A percentile compares a stretch with the other conserved stretches of the same genome.
Conservation (phyloP, 2,113 vertebrate species). For the Thalassarche chlororhynchos region DNA sequence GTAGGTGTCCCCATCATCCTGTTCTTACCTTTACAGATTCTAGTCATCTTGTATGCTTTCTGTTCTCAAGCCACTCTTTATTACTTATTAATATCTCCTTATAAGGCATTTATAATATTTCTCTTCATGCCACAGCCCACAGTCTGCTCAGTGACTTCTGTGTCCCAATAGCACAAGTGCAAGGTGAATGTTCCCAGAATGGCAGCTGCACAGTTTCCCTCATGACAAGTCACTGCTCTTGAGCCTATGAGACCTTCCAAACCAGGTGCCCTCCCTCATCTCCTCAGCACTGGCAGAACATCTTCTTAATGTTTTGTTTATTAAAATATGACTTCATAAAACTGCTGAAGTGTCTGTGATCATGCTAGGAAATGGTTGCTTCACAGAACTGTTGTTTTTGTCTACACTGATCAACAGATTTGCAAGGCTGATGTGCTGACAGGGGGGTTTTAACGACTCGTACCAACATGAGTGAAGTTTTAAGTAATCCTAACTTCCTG, state of each 20-base stretch:
- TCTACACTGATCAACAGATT: neutral
- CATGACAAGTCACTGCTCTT: neutral
- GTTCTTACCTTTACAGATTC: neutral
- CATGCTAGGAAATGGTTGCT: neutral
- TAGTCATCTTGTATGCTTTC: neutral
- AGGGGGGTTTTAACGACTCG: neutral
- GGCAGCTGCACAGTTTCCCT: neutral
- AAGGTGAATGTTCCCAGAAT: neutral
- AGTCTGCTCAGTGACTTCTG: neutral
- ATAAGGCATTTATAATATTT: neutral
- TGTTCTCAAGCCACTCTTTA: neutral
- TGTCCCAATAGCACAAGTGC: neutral
- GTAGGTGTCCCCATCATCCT: fast-evolving
- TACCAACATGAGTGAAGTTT: neutral
- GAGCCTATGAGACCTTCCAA: neutral
- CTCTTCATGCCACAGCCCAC: neutral
- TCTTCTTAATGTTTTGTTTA: neutral
- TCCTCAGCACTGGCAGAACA: neutral
- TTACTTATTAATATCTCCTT: neutral
- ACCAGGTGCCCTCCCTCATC: neutral
- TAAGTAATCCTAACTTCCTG: neutral
- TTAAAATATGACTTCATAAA: neutral
- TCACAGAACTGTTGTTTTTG: neutral
- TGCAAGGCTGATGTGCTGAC: neutral
- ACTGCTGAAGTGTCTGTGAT: neutral